Base-by-base conservation (phyloP, 2,888 invertebrate species). In the Archaeoteleia sp. region DNA sequence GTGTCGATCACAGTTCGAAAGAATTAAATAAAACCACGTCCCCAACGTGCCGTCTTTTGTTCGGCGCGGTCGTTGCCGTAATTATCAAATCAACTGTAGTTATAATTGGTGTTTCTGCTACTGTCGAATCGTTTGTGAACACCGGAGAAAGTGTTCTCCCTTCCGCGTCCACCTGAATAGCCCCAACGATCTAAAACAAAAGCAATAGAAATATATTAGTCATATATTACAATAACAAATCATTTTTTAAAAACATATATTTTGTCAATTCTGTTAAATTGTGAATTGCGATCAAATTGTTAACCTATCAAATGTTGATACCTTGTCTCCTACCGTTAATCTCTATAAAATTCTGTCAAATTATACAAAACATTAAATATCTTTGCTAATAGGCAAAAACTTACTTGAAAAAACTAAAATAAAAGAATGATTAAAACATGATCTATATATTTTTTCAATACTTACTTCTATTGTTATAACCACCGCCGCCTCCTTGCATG, bases 401-500 rank as follows among this genome's bases (percentile, higher is more conserved):
- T 9, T 14, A 15, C 8, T 10, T 42, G 37, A 14, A 29, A 49
- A 5, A 54, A 7, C 10, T 9, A 46, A 51, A 49, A 14, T 42
- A 12, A 58, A 25, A 42, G n/a, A n/a, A n/a, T n/a, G n/a, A n/a
- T n/a, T n/a, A n/a, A n/a, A n/a, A n/a, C n/a, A n/a, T n/a, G n/a
- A n/a, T n/a, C n/a, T n/a, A n/a, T 32, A 35, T 2, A 12, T 14
- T 10, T 9, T n/a, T 4, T 12, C 1, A 30, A 58, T 48, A 73
- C 81, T 78, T 62, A 84, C 84, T 82, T 73, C 90, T 88, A 17
- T 89, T 88, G 58, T 81, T 80, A 67, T 83, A 83, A 61, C 89
- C 88, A 32, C 91, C 90, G 45, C 89, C 90, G 66, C 89, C 90
- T 32, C 87, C 87, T 73, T 91, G 89, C 73, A 89, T 89, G 3